These are phyloP conservation scores for Drosophila pseudoobscura DNA, from an alignment of 1,140 invertebrate species.

Conservation along the genomic window DNA sequence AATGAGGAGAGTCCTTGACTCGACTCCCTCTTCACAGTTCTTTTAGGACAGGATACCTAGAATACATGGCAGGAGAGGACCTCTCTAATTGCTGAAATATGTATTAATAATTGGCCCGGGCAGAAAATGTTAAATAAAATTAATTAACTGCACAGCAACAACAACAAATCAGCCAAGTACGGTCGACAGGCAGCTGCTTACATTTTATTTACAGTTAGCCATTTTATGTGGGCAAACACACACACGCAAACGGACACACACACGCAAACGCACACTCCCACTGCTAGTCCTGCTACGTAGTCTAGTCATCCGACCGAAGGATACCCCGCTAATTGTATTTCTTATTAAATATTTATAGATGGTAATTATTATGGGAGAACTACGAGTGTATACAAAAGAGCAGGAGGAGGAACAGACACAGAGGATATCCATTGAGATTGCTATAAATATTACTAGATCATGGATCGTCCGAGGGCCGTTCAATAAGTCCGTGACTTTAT, in stretches of 20 bases:
- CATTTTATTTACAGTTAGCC: slow-evolving; percentile 73
- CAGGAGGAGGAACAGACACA: too few species aligned
- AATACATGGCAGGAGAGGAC: slow-evolving; percentile 15
- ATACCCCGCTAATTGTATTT: too few species aligned
- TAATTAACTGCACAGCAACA: slow-evolving; percentile 62
- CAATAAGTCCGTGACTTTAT: too few species aligned
- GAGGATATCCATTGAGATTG: too few species aligned
- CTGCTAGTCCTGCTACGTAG: too few species aligned
- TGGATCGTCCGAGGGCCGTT: neutral
- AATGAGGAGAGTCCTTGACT: slow-evolving; percentile 47
- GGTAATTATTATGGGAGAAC: too few species aligned
- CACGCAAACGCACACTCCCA: neutral
- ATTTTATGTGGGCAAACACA: slow-evolving; percentile 59
- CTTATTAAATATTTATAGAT: too few species aligned
- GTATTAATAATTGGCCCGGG: slow-evolving; percentile 52
- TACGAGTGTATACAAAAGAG: too few species aligned
- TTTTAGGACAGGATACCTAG: slow-evolving; percentile 37
- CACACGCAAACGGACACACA: slow-evolving; percentile 14
- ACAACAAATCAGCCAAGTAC: slow-evolving; percentile 41
- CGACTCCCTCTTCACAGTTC: slow-evolving; percentile 19
- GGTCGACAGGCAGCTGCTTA: slow-evolving; percentile 30
- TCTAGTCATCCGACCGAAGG: too few species aligned
- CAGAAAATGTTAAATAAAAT: slow-evolving; percentile 55
- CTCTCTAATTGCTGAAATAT: slow-evolving; percentile 28
- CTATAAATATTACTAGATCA: too few species aligned